Evolutionary conservation across 2,797 vertebrate species (phyloP).

Genomic region (Tolypeutes matacus): DNA sequence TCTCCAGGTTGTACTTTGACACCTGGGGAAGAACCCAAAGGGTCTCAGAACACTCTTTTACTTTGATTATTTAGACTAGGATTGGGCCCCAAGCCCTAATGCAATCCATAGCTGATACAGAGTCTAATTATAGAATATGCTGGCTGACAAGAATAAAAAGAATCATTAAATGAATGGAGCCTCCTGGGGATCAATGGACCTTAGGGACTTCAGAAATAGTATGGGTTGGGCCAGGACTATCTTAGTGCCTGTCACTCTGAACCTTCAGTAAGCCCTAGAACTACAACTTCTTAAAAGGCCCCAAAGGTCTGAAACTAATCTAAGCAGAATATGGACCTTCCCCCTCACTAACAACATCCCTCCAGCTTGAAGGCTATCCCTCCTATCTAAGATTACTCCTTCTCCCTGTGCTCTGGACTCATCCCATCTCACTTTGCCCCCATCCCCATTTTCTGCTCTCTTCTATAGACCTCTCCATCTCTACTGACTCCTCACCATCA

Average conservation of each 20-base stretch:
- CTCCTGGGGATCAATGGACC: neutral
- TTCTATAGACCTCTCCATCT: neutral
- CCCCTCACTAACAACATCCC: neutral
- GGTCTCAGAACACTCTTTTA: neutral
- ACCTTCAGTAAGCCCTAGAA: neutral
- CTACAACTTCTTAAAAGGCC: neutral
- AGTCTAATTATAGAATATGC: neutral
- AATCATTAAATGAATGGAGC: neutral
- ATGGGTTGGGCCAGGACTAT: neutral
- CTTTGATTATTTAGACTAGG: constrained; percentile 7
- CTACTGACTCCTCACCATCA: neutral
- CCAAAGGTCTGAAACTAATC: neutral
- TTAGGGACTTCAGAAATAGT: neutral
- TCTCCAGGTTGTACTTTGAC: neutral
- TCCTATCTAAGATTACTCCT: neutral
- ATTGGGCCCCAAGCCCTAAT: neutral
- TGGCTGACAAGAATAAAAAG: neutral
- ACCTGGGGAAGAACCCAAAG: neutral
- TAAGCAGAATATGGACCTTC: neutral
- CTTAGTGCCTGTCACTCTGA: neutral
- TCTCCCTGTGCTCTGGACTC: neutral
- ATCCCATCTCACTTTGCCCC: neutral
- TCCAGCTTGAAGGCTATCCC: neutral
- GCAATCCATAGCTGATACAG: neutral
- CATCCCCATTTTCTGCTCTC: neutral